Evolutionary conservation across 2,888 invertebrate genomes (phyloP).

Genomic region (Actias luna): DNA sequence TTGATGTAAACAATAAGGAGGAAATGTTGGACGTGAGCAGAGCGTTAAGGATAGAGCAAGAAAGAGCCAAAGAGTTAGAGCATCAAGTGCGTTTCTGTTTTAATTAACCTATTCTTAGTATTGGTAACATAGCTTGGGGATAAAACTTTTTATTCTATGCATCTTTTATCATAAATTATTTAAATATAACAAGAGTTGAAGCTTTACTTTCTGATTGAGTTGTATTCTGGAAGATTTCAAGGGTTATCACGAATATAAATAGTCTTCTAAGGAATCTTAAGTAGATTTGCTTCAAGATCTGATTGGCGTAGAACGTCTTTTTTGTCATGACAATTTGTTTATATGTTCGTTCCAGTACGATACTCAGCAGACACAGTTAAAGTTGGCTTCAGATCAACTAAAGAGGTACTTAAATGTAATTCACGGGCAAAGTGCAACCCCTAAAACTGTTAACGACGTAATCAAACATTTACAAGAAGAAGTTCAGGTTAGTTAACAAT

Average conservation of each 20-base stretch:
- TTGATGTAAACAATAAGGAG: constrained; percentile 85
- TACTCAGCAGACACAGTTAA: constrained; percentile 70
- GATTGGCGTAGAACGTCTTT: neutral
- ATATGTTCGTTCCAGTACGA: constrained; percentile 58
- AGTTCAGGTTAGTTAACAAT: constrained; percentile 74
- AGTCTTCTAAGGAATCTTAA: neutral
- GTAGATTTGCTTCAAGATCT: neutral
- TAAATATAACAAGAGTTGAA: neutral
- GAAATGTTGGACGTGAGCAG: constrained; percentile 80
- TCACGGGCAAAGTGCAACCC: constrained; percentile 73
- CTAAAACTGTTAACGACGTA: constrained; percentile 83
- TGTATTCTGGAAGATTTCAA: neutral
- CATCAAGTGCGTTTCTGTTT: constrained; percentile 55
- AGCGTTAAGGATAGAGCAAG: constrained; percentile 77
- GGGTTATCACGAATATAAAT: neutral
- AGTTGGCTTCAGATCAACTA: constrained; percentile 79
- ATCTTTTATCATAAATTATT: too few relatives aligned
- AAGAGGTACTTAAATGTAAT: constrained; percentile 84
- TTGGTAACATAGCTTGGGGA: neutral
- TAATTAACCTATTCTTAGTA: neutral
- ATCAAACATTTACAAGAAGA: constrained; percentile 89
- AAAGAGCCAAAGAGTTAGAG: constrained; percentile 72
- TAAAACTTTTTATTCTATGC: too few relatives aligned
- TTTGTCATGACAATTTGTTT: neutral
- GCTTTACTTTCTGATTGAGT: neutral